Evolutionary conservation across 2,113 vertebrate species (phyloP), one percentile per base, ranked within the genome.

Genomic region (Nansenia antarctica): DNA sequence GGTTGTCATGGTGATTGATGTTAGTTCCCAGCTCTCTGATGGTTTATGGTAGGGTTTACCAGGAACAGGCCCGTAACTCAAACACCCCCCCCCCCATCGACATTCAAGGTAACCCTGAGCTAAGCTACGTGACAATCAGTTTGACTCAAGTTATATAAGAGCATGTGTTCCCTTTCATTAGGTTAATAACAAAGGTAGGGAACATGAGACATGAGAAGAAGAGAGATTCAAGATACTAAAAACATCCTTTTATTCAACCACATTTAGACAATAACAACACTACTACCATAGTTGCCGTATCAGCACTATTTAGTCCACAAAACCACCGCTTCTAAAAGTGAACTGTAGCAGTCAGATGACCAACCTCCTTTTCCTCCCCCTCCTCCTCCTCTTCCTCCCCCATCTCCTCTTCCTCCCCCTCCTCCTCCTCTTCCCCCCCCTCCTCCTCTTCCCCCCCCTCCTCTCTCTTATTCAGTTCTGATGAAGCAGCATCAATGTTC

Each of bases 31-130:
- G 26, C 39, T 55, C 26, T 67, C 30, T 65, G 34, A 37, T 9
- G 45, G 11, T 37, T 67, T 69, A 72, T 12, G 45, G 22, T 54
- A 53, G 37, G 65, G 12, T 24, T 70, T 65, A 76, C 62, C 30
- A 42, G 65, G 81, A 76, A 67, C 62, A 37, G 22, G 34, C 58
- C 68, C 42, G 52, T 59, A 71, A 62, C 70, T 71, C 65, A 30
- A 7, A 57, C 66, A 29, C 67, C 29, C n/a, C 42, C n/a, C n/a
- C 39, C 53, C 42, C n/a, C 29, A 57, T 35, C 8, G 3, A 9
- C 31, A 37, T 8, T 35, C 31, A 61, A 20, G 30, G 57, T 34
- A n/a, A 60, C 29, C 1, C 9, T 57, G 27, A 15, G 24, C n/a
- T n/a, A n/a, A n/a, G n/a, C n/a, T n/a, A n/a, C 2, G 30, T 20